Conservation (phyloP, 2,113 vertebrate species). For the Neomonachus schauinslandi region DNA sequence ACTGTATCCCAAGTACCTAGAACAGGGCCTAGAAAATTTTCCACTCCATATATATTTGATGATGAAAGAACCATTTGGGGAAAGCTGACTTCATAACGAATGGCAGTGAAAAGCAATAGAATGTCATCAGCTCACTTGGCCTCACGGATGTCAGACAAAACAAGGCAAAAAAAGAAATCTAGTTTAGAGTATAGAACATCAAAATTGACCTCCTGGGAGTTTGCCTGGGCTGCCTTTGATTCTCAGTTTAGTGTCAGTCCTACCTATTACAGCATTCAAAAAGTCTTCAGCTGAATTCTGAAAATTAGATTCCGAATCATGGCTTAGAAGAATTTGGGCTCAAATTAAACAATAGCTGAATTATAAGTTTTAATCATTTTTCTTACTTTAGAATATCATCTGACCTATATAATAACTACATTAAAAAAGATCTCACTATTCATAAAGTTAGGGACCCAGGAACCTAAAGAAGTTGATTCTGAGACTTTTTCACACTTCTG, state of each 20-base stretch:
- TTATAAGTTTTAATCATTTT: neutral
- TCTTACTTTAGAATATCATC: neutral
- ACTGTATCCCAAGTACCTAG: neutral
- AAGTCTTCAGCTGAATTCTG: neutral
- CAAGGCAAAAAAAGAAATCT: neutral
- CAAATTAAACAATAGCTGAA: neutral
- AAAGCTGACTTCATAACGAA: neutral
- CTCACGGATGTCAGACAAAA: neutral
- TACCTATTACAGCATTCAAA: neutral
- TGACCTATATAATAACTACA: neutral
- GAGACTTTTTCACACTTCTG: neutral
- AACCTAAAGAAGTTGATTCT: neutral
- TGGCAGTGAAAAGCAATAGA: neutral
- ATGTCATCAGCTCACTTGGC: neutral
- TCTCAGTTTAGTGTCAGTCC: neutral
- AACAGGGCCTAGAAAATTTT: neutral
- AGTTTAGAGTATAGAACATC: neutral
- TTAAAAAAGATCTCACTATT: neutral
- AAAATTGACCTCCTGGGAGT: neutral
- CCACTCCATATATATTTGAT: neutral
- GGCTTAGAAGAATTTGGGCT: neutral
- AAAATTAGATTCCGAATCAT: neutral
- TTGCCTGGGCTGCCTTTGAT: neutral
- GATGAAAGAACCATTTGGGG: neutral
- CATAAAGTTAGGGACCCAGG: neutral